Evolutionary conservation across 2,113 vertebrate genomes (phyloP).

Genomic region (Peromyscus californicus): DNA sequence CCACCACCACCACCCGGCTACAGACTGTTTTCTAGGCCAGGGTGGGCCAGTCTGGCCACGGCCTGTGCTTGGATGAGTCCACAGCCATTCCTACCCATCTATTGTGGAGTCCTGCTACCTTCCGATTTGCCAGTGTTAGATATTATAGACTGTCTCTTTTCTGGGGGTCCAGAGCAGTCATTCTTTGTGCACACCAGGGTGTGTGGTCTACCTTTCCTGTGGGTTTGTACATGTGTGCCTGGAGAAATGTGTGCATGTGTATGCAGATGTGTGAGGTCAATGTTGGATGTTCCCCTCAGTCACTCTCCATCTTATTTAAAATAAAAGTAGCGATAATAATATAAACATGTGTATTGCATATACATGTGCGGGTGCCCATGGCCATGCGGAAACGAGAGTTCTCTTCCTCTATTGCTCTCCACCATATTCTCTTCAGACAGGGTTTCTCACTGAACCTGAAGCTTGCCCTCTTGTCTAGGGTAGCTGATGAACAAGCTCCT

Average conservation of each 20-base stretch:
- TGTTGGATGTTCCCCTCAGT: not conserved
- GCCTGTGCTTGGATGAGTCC: not conserved
- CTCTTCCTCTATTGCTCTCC: not conserved
- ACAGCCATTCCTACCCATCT: not conserved
- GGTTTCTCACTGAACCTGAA: not conserved
- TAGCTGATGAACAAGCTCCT: not conserved
- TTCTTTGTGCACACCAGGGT: not conserved
- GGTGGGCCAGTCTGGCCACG: rapidly evolving
- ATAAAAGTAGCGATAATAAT: not conserved
- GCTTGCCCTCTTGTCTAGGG: not conserved
- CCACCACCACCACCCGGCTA: too few relatives aligned
- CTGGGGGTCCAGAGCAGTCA: not conserved
- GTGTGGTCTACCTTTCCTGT: not conserved
- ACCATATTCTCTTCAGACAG: not conserved
- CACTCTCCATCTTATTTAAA: not conserved
- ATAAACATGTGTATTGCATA: not conserved
- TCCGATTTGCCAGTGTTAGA: not conserved
- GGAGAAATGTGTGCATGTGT: not conserved
- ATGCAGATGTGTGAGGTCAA: not conserved
- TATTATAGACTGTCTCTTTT: not conserved
- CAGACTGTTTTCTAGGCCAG: not conserved
- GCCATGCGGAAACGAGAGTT: not conserved
- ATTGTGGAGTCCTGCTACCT: not conserved
- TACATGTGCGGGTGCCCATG: not conserved
- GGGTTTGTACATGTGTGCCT: not conserved